Evolutionary conservation across 2,888 invertebrate species (phyloP), one percentile per base, ranked within the genome.

Genomic region (Liposcelis brunnea): DNA sequence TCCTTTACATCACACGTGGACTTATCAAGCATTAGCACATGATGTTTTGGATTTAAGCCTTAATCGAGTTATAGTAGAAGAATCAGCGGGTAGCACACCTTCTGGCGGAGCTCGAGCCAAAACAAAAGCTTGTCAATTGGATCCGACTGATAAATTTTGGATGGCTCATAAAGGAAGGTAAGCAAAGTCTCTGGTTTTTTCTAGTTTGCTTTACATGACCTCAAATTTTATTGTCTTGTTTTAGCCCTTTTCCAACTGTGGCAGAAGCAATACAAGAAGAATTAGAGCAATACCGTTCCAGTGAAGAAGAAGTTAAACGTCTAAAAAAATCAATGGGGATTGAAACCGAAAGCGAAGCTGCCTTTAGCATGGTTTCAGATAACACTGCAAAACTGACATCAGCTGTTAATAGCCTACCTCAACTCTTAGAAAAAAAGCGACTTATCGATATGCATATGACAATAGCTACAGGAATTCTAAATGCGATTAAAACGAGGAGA

Each of bases 191-290:
- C n/a, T n/a, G n/a, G 47, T 34, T 26, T 26, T 26, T 26, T 26
- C 8, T 32, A 15, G 16, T 32, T 21, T 32, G 4, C 43, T 32
- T 33, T 43, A 16, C 40, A 7, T 14, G 10, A 15, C 10, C 14
- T n/a, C n/a, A n/a, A n/a, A n/a, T n/a, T n/a, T n/a, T n/a, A 35
- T 15, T 35, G 33, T 47, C 42, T 31, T 37, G 18, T 54, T 52
- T 42, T 43, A 62, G 86, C 51, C 89, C 89, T 0, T 89, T 90
- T 59, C 89, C 89, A 1, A 80, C 77, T 2, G 98, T 99, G 0
- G 98, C 98, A 2, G 98, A 98, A 64, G 91, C 97, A 4, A 95
- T 99, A 52, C 97, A 99, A 60, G 94, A 93, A 64, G 94, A 95
- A 64, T 65, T 99, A 48, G 98, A 99, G 61, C 83, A 86, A 50